Evolutionary conservation across 2,888 invertebrate species (phyloP), one percentile per base, ranked within the genome.

Genomic region (Aphidoletes aphidimyza): DNA sequence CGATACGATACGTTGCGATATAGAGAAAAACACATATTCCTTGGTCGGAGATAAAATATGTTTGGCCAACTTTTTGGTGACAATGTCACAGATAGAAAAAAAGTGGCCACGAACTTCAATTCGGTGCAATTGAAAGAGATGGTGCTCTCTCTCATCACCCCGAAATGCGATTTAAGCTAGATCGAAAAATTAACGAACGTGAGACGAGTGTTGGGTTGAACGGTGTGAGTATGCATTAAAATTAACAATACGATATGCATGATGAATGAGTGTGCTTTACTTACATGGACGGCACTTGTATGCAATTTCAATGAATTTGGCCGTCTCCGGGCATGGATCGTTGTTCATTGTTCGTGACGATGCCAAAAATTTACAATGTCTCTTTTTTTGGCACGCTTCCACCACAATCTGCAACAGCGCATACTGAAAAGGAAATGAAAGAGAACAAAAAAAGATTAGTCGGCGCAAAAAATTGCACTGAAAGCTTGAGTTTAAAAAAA

Each of bases 271-370:
- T 45, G 14, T 83, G 19, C 19, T 45, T 3, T 88, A 95, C 96
- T 96, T 92, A 98, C 98, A 96, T 89, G 98, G 98, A 90, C 96
- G 93, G 92, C 98, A 98, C 91, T 98, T 98, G 92, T 97, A 98
- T 87, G 96, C 96, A 86, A 98, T 96, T 91, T 98, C 97, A 87
- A 98, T 95, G 91, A 97, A 98, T 91, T 98, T 97, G 86, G 95
- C 92, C 85, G 96, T 94, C 34, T 95, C 95, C 17, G 97, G 97
- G 89, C 98, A 98, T 0, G 98, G 97, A 91, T 98, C 98, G 81
- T 94, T 94, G 37, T 95, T 95, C 88, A 97, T 96, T 83, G 95
- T 95, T 89, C 94, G 94, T n/a, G 97, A 94, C 88, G 94, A 95
- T 84, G 97, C 96, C 89, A 95, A 94, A 89, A 98, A 95, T 89